Base-by-base conservation (phyloP, 1,140 invertebrate genomes). In the Melipona quadrifasciata region DNA sequence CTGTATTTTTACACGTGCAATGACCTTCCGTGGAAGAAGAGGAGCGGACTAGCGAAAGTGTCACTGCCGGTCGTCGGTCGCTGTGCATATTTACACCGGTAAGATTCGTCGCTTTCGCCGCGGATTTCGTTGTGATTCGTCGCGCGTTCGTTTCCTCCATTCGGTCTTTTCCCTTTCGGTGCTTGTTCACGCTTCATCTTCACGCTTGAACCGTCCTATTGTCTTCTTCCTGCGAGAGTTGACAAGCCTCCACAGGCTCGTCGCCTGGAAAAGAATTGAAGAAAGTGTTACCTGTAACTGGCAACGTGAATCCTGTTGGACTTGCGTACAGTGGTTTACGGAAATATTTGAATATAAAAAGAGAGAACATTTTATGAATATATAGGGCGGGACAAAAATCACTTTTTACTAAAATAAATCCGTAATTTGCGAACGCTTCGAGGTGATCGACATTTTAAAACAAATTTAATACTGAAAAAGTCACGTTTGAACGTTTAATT, bases 1-100 rank as follows among this genome's bases (percentile, higher is more conserved):
- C 84, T 53, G 82, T 89, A 90, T 90, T 90, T 82, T 90, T 90
- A 72, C 78, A 87, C 88, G 89, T 80, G n/a, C 89, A 90, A 90
- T 78, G 89, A 90, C 86, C 86, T 90, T 90, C 61, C 47, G 53
- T 24, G 47, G 58, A 72, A 34, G 75, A 82, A 77, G 82, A 87
- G 19, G 51, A 47, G 12, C 64, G 11, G 31, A 31, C 47, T 61
- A 58, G 89, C 70, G 88, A 90, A 90, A 89, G 89, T 90, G 89
- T 90, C 88, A 82, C 87, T 76, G 84, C 70, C 86, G 55, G 87
- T 79, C 74, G 72, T 61, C 39, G 2, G 39, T 39, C 39, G 39
- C 39, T 39, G 39, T 80, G 71, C 70, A 82, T 67, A 64, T 77
- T 79, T 47, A 10, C 31, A 51, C 27, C 39, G 39, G 5, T 39